Percentiles rank a stretch among this genome's conserved stretches.
These are phyloP conservation scores for Odontamblyopus lacepedii DNA, from an alignment of 2,797 vertebrate genomes.

Conservation along the genomic window DNA sequence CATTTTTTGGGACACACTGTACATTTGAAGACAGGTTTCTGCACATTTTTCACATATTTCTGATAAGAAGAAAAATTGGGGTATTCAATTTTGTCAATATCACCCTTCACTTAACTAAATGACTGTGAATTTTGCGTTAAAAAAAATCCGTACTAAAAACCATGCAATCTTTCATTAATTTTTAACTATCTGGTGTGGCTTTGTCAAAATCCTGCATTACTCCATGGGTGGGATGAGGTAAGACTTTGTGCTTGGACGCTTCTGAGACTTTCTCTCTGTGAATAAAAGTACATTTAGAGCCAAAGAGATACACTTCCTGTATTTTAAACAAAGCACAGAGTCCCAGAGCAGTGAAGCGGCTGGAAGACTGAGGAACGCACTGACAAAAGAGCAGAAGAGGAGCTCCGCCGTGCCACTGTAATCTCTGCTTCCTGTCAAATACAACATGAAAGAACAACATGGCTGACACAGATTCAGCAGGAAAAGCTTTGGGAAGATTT, in stretches of 20 bases:
- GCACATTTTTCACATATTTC: no score
- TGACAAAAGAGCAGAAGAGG: conserved; percentile 39
- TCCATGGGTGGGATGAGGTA: conserved; percentile 4
- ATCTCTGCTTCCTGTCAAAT: conserved; percentile 65
- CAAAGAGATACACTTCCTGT: conserved; percentile 36
- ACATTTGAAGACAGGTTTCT: no score
- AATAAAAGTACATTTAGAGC: conserved; percentile 27
- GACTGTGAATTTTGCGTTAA: neutral
- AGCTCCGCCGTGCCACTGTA: conserved; percentile 39
- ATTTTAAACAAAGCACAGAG: conserved; percentile 52
- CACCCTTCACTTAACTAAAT: neutral
- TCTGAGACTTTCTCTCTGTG: conserved; percentile 48
- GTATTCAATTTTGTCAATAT: no score
- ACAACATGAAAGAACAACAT: conserved; percentile 27
- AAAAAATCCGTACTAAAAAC: neutral
- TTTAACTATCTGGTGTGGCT: neutral
- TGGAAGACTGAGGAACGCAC: conserved; percentile 39
- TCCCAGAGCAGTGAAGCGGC: conserved; percentile 49
- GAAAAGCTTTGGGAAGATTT: neutral
- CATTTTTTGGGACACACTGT: no score
- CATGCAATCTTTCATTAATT: neutral
- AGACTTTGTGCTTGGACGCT: conserved; percentile 31
- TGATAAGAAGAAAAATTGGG: no score
- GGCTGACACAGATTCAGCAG: conserved; percentile 25
- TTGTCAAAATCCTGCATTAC: conserved; percentile 1